These are phyloP conservation scores for Trachelus tabidus DNA, from an alignment of 2,888 invertebrate genomes.

Conservation along the genomic window DNA sequence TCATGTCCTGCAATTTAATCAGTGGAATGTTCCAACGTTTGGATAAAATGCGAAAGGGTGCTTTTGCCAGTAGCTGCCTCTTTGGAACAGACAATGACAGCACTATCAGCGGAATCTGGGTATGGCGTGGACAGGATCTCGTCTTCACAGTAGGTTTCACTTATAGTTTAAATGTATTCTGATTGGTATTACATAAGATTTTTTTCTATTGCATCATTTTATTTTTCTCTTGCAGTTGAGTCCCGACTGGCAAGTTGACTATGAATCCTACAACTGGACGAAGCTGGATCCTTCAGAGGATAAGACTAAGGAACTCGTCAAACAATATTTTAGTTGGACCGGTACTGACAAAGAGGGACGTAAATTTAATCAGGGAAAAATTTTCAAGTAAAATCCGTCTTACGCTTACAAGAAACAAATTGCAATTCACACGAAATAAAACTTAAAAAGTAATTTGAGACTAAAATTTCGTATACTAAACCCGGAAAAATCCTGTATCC, in stretches of 20 bases:
- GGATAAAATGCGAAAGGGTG: constrained; percentile 97
- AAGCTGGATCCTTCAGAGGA: constrained; percentile 86
- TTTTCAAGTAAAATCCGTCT: constrained; percentile 86
- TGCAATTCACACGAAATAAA: constrained; percentile 31
- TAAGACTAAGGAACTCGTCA: constrained; percentile 87
- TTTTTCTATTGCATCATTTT: background rate
- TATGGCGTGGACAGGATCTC: constrained; percentile 96
- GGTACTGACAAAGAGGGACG: constrained; percentile 89
- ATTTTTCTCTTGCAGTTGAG: constrained; percentile 72
- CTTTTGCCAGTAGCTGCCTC: constrained; percentile 93
- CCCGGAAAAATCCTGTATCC: constrained; percentile 35
- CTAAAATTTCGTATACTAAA: constrained; percentile 22
- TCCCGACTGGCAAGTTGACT: constrained; percentile 97
- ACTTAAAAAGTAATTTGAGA: constrained; percentile 27
- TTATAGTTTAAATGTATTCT: background rate
- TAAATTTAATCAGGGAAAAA: constrained; percentile 98
- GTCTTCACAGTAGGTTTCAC: constrained; percentile 78
- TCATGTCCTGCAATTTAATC: constrained; percentile 99
- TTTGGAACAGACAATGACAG: constrained; percentile 94
- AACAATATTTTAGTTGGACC: constrained; percentile 91
- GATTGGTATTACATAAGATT: background rate
- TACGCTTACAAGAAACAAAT: constrained; percentile 27
- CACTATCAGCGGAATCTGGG: constrained; percentile 96
- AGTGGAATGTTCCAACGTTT: constrained; percentile 97
- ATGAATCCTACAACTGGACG: constrained; percentile 95